Percentiles rank a stretch among this genome's conserved stretches.
Conservation (phyloP, 2,797 vertebrate genomes). For the Thaleichthys pacificus region DNA sequence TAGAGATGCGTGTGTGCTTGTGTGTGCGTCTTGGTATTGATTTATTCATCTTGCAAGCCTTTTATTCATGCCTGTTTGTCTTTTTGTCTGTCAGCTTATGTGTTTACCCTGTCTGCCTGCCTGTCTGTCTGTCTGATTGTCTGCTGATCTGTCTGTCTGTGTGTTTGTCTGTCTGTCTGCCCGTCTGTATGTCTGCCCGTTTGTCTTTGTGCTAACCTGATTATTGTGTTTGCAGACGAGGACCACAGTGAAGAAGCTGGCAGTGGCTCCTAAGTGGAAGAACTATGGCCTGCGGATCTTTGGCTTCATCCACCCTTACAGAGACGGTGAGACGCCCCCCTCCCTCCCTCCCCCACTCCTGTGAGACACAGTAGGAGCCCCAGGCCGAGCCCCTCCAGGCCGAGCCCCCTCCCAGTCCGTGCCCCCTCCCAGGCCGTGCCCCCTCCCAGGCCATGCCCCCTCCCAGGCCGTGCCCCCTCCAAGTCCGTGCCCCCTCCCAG, state of each 20-base stretch:
- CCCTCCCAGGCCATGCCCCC: no score
- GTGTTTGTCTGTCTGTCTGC: neutral
- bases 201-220: neutral
- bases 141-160: neutral
- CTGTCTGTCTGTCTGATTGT: neutral
- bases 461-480: no score
- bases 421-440: no score
- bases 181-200: slow-evolving; percentile 7
- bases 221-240: slow-evolving; percentile 75
- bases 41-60: no score
- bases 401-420: no score
- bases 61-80: neutral
- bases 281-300: slow-evolving; percentile 96
- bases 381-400: neutral
- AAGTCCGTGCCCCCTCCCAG: no score
- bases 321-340: slow-evolving; percentile 81
- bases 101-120: slow-evolving; percentile 13
- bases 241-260: slow-evolving; percentile 91
- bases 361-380: neutral
- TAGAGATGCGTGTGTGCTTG: neutral
- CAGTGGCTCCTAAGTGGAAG: slow-evolving; percentile 97
- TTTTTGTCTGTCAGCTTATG: neutral
- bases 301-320: slow-evolving; percentile 94
- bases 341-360: neutral
- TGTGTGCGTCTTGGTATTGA: neutral